Conservation (phyloP, 2,888 invertebrate species). For the Rhingia campestris region DNA sequence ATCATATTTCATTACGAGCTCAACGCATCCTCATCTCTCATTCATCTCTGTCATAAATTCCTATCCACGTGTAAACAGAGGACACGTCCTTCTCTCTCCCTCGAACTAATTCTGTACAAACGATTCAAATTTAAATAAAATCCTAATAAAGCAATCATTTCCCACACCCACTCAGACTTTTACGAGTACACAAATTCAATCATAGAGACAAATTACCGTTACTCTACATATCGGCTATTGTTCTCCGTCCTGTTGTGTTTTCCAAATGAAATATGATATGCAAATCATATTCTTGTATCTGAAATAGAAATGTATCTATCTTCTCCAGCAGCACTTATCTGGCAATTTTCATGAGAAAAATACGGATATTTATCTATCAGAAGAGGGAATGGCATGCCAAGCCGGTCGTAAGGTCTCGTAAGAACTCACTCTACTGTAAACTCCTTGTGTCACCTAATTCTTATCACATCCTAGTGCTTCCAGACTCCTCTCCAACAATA, state of each 20-base stretch:
- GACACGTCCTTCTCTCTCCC: neutral
- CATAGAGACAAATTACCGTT: constrained; percentile 68
- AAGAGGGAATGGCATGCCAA: neutral
- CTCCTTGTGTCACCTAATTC: neutral
- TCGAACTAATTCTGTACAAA: constrained; percentile 42
- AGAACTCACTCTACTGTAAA: neutral
- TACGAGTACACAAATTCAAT: constrained; percentile 59
- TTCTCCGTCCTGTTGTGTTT: constrained; percentile 42
- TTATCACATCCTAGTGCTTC: constrained; percentile 11
- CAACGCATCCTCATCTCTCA: constrained; percentile 17
- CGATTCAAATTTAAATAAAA: constrained; percentile 61
- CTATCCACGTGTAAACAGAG: constrained; percentile 28
- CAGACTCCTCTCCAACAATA: constrained; percentile 11
- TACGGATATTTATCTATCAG: constrained; percentile 44
- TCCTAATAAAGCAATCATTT: constrained; percentile 46
- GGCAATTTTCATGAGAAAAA: constrained; percentile 49
- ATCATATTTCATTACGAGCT: neutral
- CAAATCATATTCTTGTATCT: constrained; percentile 66
- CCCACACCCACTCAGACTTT: neutral
- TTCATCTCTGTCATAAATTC: constrained; percentile 47
- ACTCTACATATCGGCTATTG: constrained; percentile 29
- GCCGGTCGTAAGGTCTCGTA: neutral
- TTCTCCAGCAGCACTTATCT: constrained; percentile 49
- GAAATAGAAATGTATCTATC: constrained; percentile 50
- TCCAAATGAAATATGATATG: constrained; percentile 68